Evolutionary conservation across 2,888 invertebrate genomes (phyloP).

Genomic region (Epistrophe eligans): DNA sequence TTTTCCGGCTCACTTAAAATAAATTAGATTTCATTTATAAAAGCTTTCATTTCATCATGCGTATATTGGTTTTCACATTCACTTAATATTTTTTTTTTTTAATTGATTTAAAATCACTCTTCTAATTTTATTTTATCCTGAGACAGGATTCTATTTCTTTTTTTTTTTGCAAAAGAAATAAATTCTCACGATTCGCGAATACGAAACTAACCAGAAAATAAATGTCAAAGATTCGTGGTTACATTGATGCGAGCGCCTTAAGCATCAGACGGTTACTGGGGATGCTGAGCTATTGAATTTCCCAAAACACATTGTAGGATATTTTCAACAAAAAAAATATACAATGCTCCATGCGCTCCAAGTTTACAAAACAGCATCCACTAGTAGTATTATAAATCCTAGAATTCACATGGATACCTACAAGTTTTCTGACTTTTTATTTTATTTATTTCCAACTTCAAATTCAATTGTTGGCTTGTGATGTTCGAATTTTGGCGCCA

Average conservation of each 20-base stretch:
- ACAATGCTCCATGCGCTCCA: constrained; percentile 57
- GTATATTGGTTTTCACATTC: constrained; percentile 6
- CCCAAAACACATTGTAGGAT: constrained; percentile 74
- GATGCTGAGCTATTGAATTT: constrained; percentile 72
- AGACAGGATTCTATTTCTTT: not conserved
- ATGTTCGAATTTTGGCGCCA: constrained; percentile 72
- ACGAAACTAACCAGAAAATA: not conserved
- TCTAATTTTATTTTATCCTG: constrained; percentile 9
- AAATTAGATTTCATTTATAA: constrained; percentile 8
- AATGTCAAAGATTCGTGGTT: constrained; percentile 35
- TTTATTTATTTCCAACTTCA: not conserved
- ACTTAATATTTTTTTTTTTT: constrained; percentile 8
- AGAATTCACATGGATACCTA: constrained; percentile 39
- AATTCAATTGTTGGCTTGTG: constrained; percentile 57
- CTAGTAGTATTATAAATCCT: constrained; percentile 14
- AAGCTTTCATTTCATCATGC: not conserved
- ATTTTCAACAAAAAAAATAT: constrained; percentile 12
- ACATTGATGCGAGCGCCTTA: constrained; percentile 69
- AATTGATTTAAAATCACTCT: constrained; percentile 15
- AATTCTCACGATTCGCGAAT: constrained; percentile 21
- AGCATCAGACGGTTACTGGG: constrained; percentile 75
- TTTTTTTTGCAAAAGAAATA: not conserved
- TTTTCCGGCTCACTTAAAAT: constrained; percentile 24
- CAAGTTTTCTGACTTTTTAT: constrained; percentile 14
- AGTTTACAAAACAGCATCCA: constrained; percentile 62